Percentiles rank a stretch among this genome's conserved stretches.
phyloP scores from a whole-genome alignment of 2,113 vertebrate genomes.

The Nerophis lumbriciformis region DNA sequence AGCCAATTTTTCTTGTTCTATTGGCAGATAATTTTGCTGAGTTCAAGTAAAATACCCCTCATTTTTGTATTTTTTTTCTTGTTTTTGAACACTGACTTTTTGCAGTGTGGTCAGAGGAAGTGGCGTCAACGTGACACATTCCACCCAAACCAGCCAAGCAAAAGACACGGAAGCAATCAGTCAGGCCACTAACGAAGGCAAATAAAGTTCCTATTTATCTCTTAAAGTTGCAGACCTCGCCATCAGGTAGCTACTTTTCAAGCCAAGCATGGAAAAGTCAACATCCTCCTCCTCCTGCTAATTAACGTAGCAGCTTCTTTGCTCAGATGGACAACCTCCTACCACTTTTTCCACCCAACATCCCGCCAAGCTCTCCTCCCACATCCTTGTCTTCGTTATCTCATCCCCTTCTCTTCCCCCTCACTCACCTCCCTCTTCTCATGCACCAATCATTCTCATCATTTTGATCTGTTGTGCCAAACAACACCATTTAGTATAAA shows the following conservation, averaged over 20 bases:
- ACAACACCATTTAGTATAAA: too few species aligned
- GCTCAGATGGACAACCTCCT: conserved; percentile 2
- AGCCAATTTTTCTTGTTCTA: too few species aligned
- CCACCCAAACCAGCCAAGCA: conserved; percentile 20
- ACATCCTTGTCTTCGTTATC: conserved; percentile 15
- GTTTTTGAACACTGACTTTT: too few species aligned
- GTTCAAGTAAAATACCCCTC: too few species aligned
- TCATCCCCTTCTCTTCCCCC: conserved; percentile 15
- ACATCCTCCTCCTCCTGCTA: conserved; percentile 35
- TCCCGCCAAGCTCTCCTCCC: conserved; percentile 35
- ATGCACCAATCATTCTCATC: conserved; percentile 1
- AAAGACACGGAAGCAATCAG: conserved; percentile 33
- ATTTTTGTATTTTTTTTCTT: too few species aligned
- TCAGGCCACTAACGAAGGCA: conserved; percentile 1
- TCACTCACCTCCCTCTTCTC: conserved; percentile 21
- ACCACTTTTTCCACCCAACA: conserved; percentile 36
- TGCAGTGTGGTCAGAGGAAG: conserved; percentile 11
- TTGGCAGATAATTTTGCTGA: too few species aligned
- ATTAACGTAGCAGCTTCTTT: conserved; percentile 55
- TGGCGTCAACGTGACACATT: conserved; percentile 60
- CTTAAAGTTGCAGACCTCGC: not conserved
- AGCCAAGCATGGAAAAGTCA: conserved; percentile 34
- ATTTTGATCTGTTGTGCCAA: too few species aligned
- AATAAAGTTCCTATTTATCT: not conserved
- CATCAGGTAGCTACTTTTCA: conserved; percentile 20